Percentiles rank a stretch among this genome's conserved stretches.
phyloP scores from a whole-genome alignment of 2,113 vertebrate species.

The Grallaria varia region DNA sequence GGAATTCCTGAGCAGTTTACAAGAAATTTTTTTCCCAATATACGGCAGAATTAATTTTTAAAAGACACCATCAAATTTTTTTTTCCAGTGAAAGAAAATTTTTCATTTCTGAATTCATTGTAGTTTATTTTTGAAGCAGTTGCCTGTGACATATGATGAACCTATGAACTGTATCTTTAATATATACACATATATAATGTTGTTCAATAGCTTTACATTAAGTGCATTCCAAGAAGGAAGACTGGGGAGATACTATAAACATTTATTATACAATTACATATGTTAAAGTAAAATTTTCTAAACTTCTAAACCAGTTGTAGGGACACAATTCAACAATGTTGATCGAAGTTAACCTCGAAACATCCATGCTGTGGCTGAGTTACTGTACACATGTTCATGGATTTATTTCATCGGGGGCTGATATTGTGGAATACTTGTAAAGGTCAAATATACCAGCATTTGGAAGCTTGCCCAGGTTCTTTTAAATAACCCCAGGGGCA shows the following conservation, averaged over 20 bases:
- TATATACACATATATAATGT: not conserved
- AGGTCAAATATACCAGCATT: slow-evolving; percentile 46
- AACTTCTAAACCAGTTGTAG: not conserved
- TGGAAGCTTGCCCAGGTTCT: slow-evolving; percentile 56
- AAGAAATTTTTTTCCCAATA: not conserved
- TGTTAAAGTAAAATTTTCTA: not conserved
- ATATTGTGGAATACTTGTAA: slow-evolving; percentile 33
- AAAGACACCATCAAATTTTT: not conserved
- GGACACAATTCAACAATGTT: not conserved
- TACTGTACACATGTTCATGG: not conserved
- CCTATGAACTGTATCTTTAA: not conserved
- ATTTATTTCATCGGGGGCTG: slow-evolving; percentile 28
- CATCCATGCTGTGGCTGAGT: not conserved
- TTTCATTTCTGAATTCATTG: not conserved
- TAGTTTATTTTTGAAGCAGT: not conserved
- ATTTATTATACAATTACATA: not conserved
- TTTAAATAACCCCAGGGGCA: slow-evolving; percentile 39
- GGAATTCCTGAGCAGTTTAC: not conserved
- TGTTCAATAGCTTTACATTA: not conserved
- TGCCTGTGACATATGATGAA: not conserved
- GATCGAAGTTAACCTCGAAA: not conserved
- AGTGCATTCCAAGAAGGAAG: not conserved
- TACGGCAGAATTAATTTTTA: not conserved
- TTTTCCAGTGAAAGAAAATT: not conserved
- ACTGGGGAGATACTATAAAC: not conserved